Evolutionary conservation across 2,113 vertebrate species (phyloP), one percentile per base, ranked within the genome.

Genomic region (Notiomystis cincta): DNA sequence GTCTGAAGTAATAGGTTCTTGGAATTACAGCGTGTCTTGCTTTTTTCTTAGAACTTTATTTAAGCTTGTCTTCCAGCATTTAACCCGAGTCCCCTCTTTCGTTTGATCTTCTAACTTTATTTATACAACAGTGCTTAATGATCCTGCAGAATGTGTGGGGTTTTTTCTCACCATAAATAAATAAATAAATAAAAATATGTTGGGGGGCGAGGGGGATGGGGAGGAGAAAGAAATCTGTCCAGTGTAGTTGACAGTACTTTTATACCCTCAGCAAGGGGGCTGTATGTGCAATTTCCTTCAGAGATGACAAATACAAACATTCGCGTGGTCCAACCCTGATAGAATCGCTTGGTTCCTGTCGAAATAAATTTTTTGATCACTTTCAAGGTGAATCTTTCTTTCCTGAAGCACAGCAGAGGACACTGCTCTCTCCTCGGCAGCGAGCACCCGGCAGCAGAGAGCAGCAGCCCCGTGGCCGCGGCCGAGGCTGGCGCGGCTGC

Each of bases 1-100:
- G 98, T 98, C 98, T 98, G 98, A 98, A 98, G 98, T 98, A 98
- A 98, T 98, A 98, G 98, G 98, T 98, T 98, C 98, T 98, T 98
- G 98, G 98, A 98, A 98, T 98, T 98, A 98, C 98, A 98, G 98
- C 98, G 37, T 98, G 98, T 98, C 98, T 98, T 98, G 98, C 98
- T 98, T 98, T 98, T 98, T 98, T 97, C 96, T 97, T 97, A 98
- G 98, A 98, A 98, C 98, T 98, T 98, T 98, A 98, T 98, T 98
- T 98, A 98, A 98, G 98, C 98, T 98, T 98, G 98, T 98, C 98
- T 98, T 98, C 98, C 97, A 98, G 97, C 98, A 98, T 98, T 98
- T 98, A 98, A 98, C 98, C 98, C 95, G 95, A 98, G 98, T 98
- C 98, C 97, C 97, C 98, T 98, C 97, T 98, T 98, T 97, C 97